phyloP scores from a whole-genome alignment of 2,113 vertebrate genomes.

The Pontoporia blainvillei region DNA sequence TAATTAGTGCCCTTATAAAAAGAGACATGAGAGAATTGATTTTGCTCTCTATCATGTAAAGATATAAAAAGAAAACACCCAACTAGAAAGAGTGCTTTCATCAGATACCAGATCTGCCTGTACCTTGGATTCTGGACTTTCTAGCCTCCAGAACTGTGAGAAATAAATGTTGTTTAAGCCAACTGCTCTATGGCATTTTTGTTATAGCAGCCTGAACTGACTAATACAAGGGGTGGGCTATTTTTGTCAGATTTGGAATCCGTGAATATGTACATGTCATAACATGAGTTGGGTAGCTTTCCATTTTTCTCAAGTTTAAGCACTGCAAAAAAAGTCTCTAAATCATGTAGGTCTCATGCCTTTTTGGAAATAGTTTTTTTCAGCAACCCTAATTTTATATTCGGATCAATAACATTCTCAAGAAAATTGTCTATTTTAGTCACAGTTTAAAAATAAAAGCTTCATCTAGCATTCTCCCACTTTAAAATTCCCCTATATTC shows the following conservation, averaged over 20 bases:
- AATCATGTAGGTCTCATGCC: neutral
- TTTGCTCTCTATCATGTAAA: neutral
- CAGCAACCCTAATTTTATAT: slow-evolving; percentile 2
- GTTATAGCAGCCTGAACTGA: neutral
- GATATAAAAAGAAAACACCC: neutral
- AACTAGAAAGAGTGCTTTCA: neutral
- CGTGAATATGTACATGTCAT: neutral
- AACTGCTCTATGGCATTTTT: neutral
- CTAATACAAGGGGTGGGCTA: neutral
- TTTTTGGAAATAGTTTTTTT: slow-evolving; percentile 9
- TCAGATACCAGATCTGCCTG: neutral
- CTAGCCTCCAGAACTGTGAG: neutral
- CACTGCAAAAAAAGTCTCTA: neutral
- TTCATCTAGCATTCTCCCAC: neutral
- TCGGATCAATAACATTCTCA: slow-evolving; percentile 1
- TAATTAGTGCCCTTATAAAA: neutral
- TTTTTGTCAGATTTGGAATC: neutral
- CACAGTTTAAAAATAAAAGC: slow-evolving; percentile 11
- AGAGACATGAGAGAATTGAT: neutral
- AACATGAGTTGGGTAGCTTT: neutral
- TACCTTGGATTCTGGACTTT: neutral
- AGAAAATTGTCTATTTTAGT: slow-evolving; percentile 6
- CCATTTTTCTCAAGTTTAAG: neutral
- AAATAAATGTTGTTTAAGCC: neutral
- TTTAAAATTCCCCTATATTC: neutral